Evolutionary conservation across 2,888 invertebrate genomes (phyloP).

Genomic region (Tenthredo notha): DNA sequence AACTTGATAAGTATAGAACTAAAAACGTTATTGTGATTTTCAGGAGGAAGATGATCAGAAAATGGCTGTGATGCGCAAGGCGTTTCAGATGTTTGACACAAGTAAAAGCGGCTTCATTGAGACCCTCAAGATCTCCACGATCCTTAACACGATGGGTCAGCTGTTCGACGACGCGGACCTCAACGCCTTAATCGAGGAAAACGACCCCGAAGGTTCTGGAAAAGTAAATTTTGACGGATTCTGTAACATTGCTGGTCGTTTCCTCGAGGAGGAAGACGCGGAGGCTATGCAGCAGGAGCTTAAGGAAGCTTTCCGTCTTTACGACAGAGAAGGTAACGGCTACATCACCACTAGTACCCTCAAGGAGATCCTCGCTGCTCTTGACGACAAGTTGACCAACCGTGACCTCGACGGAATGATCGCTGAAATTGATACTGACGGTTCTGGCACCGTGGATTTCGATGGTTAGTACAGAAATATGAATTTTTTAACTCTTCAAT

Average conservation of each 20-base stretch:
- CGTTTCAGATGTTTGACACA: slow-evolving; percentile 98
- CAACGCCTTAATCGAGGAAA: slow-evolving; percentile 92
- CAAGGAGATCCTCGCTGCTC: slow-evolving; percentile 95
- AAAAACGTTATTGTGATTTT: neutral
- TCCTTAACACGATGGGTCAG: slow-evolving; percentile 96
- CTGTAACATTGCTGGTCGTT: slow-evolving; percentile 94
- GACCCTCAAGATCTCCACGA: slow-evolving; percentile 93
- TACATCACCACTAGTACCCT: slow-evolving; percentile 95
- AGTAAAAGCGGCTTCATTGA: slow-evolving; percentile 95
- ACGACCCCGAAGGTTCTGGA: slow-evolving; percentile 95
- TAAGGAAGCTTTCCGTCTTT: slow-evolving; percentile 97
- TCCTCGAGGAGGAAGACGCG: slow-evolving; percentile 97
- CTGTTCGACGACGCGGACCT: slow-evolving; percentile 95
- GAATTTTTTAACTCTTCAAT: neutral
- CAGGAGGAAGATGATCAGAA: slow-evolving; percentile 87
- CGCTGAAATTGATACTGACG: slow-evolving; percentile 98
- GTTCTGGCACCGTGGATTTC: slow-evolving; percentile 99
- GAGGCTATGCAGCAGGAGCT: slow-evolving; percentile 98
- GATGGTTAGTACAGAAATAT: slow-evolving; percentile 86
- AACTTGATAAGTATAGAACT: neutral
- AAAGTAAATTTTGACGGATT: slow-evolving; percentile 97
- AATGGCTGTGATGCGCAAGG: slow-evolving; percentile 94
- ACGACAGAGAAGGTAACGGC: slow-evolving; percentile 97
- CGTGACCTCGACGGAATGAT: slow-evolving; percentile 98
- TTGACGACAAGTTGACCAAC: slow-evolving; percentile 95